Base-by-base conservation (phyloP, 2,113 vertebrate genomes). In the Oncorhynchus keta region DNA sequence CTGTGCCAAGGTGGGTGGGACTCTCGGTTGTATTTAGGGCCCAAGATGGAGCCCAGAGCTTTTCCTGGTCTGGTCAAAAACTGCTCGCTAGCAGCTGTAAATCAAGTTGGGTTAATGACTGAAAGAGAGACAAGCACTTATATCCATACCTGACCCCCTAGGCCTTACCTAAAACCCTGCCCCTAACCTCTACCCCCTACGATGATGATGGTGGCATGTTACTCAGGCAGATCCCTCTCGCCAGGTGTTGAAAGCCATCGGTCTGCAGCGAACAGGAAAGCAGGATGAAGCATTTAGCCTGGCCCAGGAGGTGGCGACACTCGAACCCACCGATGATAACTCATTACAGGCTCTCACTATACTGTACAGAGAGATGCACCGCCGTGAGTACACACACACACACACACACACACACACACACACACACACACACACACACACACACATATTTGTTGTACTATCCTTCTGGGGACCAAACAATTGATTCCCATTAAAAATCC, bases 311-410 rank as follows among this genome's bases (percentile, higher is more conserved):
- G 98, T 99, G 66, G 93, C 98, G 51, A 93, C 91, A 5, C 93
- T 99, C 1, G 98, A 99, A 75, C 98, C 97, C 59, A 99, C 97
- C 0, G 98, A 99, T 72, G 98, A 99, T 89, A 99, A 99, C 91
- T 99, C 97, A 0, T 91, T 99, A 51, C 98, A 99, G 79, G 98
- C 98, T 1, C 93, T 99, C 68, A 99, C 98, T 3, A 99, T 99
- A 59, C 94, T 99, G 5, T 99, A 99, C 90, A 90, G 98, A 82
- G 98, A 99, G 83, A 99, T 99, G 98, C 98, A 99, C 67, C 94
- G 98, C 32, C 98, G 97, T 99, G 91, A 85, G 98, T 93, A 75
- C 26, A 74, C 48, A 35, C 22, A 18, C 2, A 45, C 39, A 45
- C 35, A 67, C 72, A 65, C 74, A 68, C 66, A 49, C 5, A 49